These are phyloP conservation scores for Odiellus spinosus DNA, from an alignment of 2,888 invertebrate genomes.

Conservation along the genomic window DNA sequence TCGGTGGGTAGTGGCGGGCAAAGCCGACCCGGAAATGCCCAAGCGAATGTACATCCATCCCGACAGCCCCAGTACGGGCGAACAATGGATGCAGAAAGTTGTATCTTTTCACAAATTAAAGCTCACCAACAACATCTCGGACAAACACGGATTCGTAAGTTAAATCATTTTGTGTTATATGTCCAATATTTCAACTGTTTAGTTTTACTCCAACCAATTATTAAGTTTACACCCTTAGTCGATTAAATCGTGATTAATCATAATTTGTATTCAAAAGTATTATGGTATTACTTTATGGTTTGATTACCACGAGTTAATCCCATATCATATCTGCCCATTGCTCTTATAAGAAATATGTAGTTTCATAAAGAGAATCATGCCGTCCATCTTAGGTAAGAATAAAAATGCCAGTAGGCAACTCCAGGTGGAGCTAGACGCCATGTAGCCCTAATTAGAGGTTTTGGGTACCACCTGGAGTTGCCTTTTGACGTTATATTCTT, in stretches of 20 bases:
- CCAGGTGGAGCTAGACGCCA: too few relatives aligned
- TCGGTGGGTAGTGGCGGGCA: constrained; percentile 35
- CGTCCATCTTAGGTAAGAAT: too few relatives aligned
- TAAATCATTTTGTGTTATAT: background rate
- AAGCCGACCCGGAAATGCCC: constrained; percentile 38
- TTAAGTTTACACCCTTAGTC: background rate
- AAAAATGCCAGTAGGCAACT: too few relatives aligned
- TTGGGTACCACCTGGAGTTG: too few relatives aligned
- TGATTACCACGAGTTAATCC: too few relatives aligned
- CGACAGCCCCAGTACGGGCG: constrained; percentile 32
- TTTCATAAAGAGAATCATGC: too few relatives aligned
- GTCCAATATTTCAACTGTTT: background rate
- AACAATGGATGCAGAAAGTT: constrained; percentile 42
- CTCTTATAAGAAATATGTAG: too few relatives aligned
- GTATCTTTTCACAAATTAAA: constrained; percentile 42
- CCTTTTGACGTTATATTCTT: too few relatives aligned
- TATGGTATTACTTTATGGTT: too few relatives aligned
- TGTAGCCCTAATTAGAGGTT: too few relatives aligned
- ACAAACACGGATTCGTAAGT: constrained; percentile 41
- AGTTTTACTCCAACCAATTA: background rate
- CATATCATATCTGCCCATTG: too few relatives aligned
- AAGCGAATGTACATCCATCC: constrained; percentile 38
- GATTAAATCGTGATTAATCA: too few relatives aligned
- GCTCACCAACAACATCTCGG: constrained; percentile 41
- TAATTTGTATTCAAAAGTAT: background rate